These are phyloP conservation scores for Carterocephalus palaemon DNA, from an alignment of 2,888 invertebrate species.

Conservation along the genomic window DNA sequence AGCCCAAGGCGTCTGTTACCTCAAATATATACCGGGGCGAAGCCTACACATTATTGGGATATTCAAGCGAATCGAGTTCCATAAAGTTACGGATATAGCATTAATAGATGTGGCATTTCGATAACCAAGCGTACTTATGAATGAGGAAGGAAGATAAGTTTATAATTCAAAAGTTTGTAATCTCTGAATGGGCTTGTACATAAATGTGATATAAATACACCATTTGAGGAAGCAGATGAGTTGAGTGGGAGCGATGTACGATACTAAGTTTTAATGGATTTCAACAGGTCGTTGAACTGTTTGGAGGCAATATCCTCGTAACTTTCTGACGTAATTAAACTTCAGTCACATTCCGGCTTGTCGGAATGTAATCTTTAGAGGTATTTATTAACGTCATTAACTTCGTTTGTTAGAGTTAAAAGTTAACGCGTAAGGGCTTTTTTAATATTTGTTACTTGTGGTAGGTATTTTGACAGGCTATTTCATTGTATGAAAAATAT, in stretches of 20 bases:
- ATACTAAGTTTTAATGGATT: constrained; percentile 2
- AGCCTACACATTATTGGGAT: constrained; percentile 15
- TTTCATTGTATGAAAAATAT: too few relatives aligned
- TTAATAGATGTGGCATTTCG: constrained; percentile 9
- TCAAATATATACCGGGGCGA: constrained; percentile 14
- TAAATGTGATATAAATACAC: background rate
- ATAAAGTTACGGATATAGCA: background rate
- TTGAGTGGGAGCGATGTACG: background rate
- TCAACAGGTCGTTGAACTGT: background rate
- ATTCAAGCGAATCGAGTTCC: too few relatives aligned
- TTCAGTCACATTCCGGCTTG: too few relatives aligned
- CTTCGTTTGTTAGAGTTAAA: too few relatives aligned
- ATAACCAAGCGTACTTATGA: too few relatives aligned
- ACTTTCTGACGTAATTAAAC: too few relatives aligned
- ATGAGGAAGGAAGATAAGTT: background rate
- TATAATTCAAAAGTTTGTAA: background rate
- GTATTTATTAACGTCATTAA: too few relatives aligned
- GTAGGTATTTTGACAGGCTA: too few relatives aligned
- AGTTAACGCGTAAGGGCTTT: too few relatives aligned
- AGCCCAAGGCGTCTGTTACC: background rate
- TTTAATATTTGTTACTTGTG: too few relatives aligned
- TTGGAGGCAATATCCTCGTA: background rate
- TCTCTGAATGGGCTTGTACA: background rate
- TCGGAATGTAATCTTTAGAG: too few relatives aligned
- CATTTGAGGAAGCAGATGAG: background rate